Percentiles rank a stretch among this genome's conserved stretches.
Conservation (phyloP, 2,888 invertebrate genomes). For the Augochlorella aurata region DNA sequence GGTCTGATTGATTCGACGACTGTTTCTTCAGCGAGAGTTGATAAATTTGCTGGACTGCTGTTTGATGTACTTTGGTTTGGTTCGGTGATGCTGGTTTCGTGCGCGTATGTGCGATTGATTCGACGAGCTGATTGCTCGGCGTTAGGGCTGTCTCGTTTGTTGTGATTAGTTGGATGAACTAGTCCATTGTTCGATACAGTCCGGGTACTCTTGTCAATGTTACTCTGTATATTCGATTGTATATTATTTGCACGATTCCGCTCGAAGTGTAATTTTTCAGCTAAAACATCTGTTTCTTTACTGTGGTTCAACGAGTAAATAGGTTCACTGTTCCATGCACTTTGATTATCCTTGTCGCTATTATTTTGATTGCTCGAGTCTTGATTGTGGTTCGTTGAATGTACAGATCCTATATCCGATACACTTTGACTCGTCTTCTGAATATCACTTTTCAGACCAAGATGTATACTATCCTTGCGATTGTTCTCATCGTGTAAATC, state of each 20-base stretch:
- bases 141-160: not conserved
- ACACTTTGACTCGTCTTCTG: not conserved
- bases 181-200: not conserved
- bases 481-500: not conserved
- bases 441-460: not conserved
- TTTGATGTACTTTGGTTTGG: too few species aligned
- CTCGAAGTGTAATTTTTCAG: not conserved
- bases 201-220: not conserved
- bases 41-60: too few species aligned
- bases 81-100: too few species aligned
- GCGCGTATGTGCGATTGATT: too few species aligned
- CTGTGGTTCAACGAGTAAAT: not conserved
- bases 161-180: not conserved
- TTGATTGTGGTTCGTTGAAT: not conserved
- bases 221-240: not conserved
- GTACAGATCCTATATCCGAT: not conserved
- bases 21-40: too few species aligned
- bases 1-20: too few species aligned
- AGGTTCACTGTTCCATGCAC: not conserved
- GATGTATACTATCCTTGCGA: not conserved
- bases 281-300: not conserved
- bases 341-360: not conserved
- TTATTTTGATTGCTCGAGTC: not conserved
- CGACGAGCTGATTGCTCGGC: too few species aligned
- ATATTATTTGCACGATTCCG: not conserved